Evolutionary conservation across 2,888 invertebrate species (phyloP), one percentile per base, ranked within the genome.

Genomic region (Papilio protenor): DNA sequence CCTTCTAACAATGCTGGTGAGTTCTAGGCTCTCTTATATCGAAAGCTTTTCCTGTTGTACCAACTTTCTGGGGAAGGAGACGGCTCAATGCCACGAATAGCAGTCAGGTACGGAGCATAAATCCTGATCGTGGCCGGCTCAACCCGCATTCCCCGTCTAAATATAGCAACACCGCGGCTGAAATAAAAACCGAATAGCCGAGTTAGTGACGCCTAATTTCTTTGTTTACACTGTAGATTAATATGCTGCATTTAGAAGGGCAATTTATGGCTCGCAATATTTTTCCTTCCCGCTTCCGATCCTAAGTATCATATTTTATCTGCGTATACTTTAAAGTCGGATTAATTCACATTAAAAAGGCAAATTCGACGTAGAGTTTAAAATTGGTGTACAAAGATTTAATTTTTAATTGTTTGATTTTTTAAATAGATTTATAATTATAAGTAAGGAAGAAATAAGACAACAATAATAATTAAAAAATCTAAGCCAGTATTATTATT

Each of bases 91-190:
- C 84, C 84, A 81, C 83, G 84, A 87, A 87, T 87, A 89, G 87
- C 85, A 87, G 82, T 84, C 89, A 88, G 89, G 88, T 89, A 88
- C 85, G 81, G 81, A 45, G 79, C 82, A 87, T 87, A 87, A 87
- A 87, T 87, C 87, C 81, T 81, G 81, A 71, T 79, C 81, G 81
- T 81, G 81, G 81, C 82, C 85, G 84, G 78, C 86, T 84, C 85
- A 85, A 87, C 87, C 86, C 88, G 87, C 90, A 89, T 89, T 86
- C 88, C 87, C 79, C 69, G 66, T 80, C 86, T 87, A 87, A 85
- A 88, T 87, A 85, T 88, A 89, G 81, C 73, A 69, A 69, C 47
- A 73, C n/a, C 76, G 57, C 78, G 81, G 78, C 83, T 83, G 82
- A 86, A 86, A 85, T 86, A 85, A 86, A 86, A 85, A 85, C 82